A percentile compares a stretch with the other conserved stretches of the same genome.
phyloP scores from a whole-genome alignment of 2,113 vertebrate species.

The Cisticola juncidis region DNA sequence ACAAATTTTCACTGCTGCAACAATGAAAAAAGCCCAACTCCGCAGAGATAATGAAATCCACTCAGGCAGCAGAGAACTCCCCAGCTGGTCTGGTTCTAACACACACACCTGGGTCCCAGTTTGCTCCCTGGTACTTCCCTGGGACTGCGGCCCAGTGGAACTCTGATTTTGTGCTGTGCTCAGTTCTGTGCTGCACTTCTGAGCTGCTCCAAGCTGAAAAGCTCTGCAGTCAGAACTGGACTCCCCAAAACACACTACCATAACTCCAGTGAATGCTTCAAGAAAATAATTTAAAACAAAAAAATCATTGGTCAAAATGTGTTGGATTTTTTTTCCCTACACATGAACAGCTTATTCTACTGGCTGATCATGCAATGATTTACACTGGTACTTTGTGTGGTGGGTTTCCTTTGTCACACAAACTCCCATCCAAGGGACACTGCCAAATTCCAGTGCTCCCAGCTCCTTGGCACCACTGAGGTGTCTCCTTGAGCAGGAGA shows the following conservation, averaged over 20 bases:
- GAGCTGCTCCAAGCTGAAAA: background rate
- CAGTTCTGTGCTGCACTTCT: background rate
- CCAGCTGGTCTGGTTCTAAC: background rate
- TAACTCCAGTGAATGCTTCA: background rate
- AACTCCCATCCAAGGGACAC: background rate
- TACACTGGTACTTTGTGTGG: background rate
- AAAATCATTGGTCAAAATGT: background rate
- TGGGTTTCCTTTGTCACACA: background rate
- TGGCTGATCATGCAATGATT: background rate
- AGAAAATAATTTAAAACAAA: background rate
- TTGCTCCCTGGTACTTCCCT: background rate
- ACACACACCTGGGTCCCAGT: background rate
- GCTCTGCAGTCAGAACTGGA: background rate
- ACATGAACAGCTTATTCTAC: background rate
- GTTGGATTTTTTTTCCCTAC: background rate
- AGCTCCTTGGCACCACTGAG: background rate
- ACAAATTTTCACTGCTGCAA: background rate
- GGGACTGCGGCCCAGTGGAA: rapidly evolving
- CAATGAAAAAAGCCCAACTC: background rate
- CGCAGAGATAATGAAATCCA: background rate
- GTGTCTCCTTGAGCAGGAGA: background rate
- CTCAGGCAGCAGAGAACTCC: background rate
- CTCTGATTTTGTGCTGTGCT: background rate
- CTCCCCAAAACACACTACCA: background rate
- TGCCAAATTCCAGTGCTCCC: background rate